Evolutionary conservation across 1,140 invertebrate genomes (phyloP), one percentile per base, ranked within the genome.

Genomic region (Hyposmocoma kahamanoa): DNA sequence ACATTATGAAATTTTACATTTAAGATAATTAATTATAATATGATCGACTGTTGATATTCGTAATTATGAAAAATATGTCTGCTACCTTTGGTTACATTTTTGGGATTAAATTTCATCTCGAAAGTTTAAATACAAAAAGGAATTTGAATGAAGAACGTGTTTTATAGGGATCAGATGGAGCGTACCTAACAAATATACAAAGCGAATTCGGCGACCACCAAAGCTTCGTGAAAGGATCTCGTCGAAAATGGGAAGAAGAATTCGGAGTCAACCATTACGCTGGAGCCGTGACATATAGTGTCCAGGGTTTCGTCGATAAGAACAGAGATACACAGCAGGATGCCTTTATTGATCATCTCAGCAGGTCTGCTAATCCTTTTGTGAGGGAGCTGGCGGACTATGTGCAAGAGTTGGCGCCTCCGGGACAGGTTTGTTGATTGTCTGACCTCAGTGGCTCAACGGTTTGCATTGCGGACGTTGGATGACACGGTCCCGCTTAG

Each of bases 251-350:
- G 97, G 93, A 98, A 85, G 91, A 92, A 22, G 94, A 97, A 74
- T 97, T 98, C 76, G 95, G 96, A 1, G 91, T 98, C 3, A 90
- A 91, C 63, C 98, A 99, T 76, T 99, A 99, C 79, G 98, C 98
- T 2, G 97, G 97, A 18, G 91, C 91, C 50, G 98, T 99, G 2
- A 93, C 93, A 8, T 99, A 99, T 86, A 91, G 91, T 19, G 93
- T 96, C 4, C 90, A 94, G 50, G 97, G 97, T 8, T 99, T 99
- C 86, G 93, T 99, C 0, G 97, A 99, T 71, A 99, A 99, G 84
- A 99, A 99, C 79, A 88, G 96, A 8, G 95, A 98, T 67, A 94
- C 96, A 0, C 96, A 97, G 72, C 97, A 98, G 76, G 96, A 98
- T 69, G 95, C 97, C 0, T 94, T 98, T 66, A 97, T 98, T 68